These are phyloP conservation scores for Capreolus pygargus DNA, from an alignment of 2,113 vertebrate genomes.

Conservation along the genomic window DNA sequence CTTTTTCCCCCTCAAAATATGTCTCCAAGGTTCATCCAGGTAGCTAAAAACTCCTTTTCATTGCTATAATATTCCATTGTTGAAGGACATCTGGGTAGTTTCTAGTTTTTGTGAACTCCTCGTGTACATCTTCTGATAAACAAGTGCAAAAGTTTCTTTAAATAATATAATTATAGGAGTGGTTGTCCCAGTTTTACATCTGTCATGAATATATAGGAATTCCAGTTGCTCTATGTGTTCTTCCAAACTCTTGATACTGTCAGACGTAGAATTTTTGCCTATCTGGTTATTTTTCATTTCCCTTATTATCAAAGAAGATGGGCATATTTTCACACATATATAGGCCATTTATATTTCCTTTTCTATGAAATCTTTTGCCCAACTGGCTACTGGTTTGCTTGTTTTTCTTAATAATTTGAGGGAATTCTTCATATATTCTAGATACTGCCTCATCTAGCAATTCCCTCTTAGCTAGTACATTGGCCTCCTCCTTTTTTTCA, in stretches of 20 bases:
- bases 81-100: neutral
- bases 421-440: neutral
- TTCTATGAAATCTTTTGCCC: neutral
- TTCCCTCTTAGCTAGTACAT: neutral
- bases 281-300: neutral
- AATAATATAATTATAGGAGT: neutral
- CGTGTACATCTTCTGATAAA: neutral
- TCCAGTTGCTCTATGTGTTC: neutral
- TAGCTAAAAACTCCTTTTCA: conserved; percentile 14
- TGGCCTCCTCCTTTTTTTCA: neutral
- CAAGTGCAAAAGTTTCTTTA: neutral
- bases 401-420: neutral
- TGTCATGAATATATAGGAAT: neutral
- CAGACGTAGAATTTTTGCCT: neutral
- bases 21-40: neutral
- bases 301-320: neutral
- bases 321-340: neutral
- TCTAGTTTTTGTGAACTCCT: neutral
- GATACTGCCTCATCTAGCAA: neutral
- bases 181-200: neutral
- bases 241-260: neutral
- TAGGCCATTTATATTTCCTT: neutral
- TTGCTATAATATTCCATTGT: neutral
- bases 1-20: neutral
- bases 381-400: neutral